phyloP scores from a whole-genome alignment of 2,888 invertebrate species.

The Anarsia innoxiella region DNA sequence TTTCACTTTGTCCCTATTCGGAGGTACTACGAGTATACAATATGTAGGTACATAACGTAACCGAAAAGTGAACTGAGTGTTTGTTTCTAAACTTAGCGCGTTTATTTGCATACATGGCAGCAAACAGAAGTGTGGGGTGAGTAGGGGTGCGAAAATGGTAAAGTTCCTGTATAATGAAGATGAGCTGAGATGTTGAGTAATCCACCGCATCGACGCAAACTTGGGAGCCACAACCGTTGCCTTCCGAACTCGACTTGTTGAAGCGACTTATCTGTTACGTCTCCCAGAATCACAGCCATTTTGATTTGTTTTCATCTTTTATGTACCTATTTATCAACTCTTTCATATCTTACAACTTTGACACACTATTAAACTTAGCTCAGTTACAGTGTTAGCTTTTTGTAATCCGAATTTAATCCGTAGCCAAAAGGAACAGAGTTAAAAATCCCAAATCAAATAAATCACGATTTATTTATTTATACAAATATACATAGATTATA shows the following conservation, averaged over 20 bases:
- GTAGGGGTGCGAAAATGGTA: conserved; percentile 52
- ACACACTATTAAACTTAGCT: too few relatives aligned
- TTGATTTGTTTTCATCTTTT: too few relatives aligned
- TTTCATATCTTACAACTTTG: too few relatives aligned
- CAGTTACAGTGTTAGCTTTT: too few relatives aligned
- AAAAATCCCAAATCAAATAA: too few relatives aligned
- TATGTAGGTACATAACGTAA: too few relatives aligned
- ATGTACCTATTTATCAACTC: too few relatives aligned
- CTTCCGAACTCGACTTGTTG: conserved; percentile 29
- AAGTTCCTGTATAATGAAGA: conserved; percentile 70
- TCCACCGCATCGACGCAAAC: conserved; percentile 52
- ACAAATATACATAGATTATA: too few relatives aligned
- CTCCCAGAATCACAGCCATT: conserved; percentile 6
- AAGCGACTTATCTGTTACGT: conserved; percentile 22
- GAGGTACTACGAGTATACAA: conserved; percentile 8
- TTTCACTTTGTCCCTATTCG: too few relatives aligned
- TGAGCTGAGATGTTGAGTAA: conserved; percentile 55
- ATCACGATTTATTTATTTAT: too few relatives aligned
- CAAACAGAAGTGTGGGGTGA: conserved; percentile 39
- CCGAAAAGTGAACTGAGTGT: conserved; percentile 49
- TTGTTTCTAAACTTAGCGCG: conserved; percentile 54
- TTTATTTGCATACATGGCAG: conserved; percentile 66
- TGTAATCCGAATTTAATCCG: too few relatives aligned
- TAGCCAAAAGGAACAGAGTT: too few relatives aligned
- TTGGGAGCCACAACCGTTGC: conserved; percentile 44